These are phyloP conservation scores for Mastomys coucha DNA, from an alignment of 2,113 vertebrate species.

Conservation along the genomic window DNA sequence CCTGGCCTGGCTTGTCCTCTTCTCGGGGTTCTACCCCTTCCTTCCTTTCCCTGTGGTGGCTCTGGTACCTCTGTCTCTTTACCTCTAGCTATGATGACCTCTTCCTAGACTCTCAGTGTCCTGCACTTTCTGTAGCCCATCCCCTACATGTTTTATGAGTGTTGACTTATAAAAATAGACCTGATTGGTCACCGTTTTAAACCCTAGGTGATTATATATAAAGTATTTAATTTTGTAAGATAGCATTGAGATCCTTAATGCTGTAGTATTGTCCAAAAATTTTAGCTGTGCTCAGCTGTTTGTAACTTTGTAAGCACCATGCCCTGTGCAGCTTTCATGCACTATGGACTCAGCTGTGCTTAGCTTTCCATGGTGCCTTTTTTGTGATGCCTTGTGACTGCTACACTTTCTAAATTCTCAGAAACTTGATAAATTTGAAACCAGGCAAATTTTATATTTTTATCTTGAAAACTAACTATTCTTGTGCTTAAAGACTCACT, in stretches of 20 bases:
- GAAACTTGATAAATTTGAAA: not conserved
- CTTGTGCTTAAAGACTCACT: not conserved
- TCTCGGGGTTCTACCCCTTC: not conserved
- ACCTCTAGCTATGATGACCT: not conserved
- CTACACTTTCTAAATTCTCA: not conserved
- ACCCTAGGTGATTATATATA: not conserved
- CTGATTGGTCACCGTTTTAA: not conserved
- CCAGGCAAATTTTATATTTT: not conserved
- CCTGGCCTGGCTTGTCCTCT: not conserved
- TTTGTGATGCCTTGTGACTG: not conserved
- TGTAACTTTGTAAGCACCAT: not conserved
- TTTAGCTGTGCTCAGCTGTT: not conserved
- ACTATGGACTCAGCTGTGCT: not conserved
- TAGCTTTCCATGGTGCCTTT: not conserved
- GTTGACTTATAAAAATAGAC: slow-evolving; percentile 18
- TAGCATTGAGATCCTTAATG: not conserved
- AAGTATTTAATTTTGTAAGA: not conserved
- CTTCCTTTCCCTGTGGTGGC: not conserved
- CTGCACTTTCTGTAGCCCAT: not conserved
- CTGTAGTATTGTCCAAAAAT: not conserved
- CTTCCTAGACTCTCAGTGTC: too few relatives aligned
- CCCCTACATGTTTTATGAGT: not conserved
- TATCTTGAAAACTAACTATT: not conserved
- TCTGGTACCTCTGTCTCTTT: not conserved
- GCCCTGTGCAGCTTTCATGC: not conserved